phyloP scores from a whole-genome alignment of 2,113 vertebrate species.

The Ameiurus melas region DNA sequence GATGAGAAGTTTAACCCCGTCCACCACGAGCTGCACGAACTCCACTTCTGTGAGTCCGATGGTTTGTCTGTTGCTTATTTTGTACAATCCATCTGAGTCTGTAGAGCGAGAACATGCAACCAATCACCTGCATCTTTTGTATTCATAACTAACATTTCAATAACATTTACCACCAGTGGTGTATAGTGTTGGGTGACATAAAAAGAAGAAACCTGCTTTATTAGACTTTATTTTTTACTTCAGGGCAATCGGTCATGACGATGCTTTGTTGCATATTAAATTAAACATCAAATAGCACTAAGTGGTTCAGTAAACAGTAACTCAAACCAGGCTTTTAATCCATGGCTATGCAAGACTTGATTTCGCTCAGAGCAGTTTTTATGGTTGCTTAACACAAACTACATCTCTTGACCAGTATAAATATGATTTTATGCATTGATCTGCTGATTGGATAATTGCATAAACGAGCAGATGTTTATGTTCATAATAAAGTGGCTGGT shows the following conservation, averaged over 20 bases:
- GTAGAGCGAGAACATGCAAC: not conserved
- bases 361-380: not conserved
- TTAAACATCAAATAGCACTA: not conserved
- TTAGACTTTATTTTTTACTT: not conserved
- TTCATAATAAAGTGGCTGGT: not conserved
- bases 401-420: not conserved
- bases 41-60: constrained; percentile 67
- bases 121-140: not conserved
- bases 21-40: constrained; percentile 69
- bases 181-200: not conserved
- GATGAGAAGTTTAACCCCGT: constrained; percentile 70
- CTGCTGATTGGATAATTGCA: not conserved
- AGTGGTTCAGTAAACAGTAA: not conserved
- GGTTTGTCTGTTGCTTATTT: constrained; percentile 59
- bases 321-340: not conserved
- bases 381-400: not conserved
- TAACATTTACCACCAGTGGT: not conserved
- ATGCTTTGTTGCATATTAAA: not conserved
- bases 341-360: not conserved
- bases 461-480: not conserved
- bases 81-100: constrained; percentile 49
- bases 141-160: not conserved
- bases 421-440: not conserved
- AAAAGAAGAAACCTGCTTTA: not conserved
- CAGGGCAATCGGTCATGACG: not conserved